Base-by-base conservation (phyloP, 2,113 vertebrate genomes). In the Plectropomus leopardus region DNA sequence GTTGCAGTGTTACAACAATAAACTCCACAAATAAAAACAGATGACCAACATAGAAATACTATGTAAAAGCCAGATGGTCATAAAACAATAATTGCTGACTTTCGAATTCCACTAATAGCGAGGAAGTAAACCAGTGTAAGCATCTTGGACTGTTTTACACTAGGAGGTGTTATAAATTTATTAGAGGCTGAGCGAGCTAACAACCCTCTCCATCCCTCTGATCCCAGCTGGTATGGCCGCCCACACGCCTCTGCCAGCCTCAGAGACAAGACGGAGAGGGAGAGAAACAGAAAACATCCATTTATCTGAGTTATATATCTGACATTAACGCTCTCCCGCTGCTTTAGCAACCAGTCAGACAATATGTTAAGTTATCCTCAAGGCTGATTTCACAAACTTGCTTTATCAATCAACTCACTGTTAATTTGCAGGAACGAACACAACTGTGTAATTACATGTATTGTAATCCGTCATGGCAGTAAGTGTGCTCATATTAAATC, bases 221-320 rank as follows among this genome's bases (percentile, higher is more conserved):
- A 92, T 92, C 94, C 92, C 94, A 94, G 93, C 92, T 94, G 92
- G 92, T 88, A 80, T 57, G 68, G 77, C 86, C 92, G 86, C 93
- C 93, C 92, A 92, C 93, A 91, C 92, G 51, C 88, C 87, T 85
- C 84, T 90, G 88, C 89, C 88, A 89, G 91, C 91, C 87, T 91
- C 86, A 81, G 80, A 93, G 92, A 92, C 88, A 90, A 90, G 86
- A 89, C 88, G 66, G 74, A 86, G 87, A 86, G 75, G 65, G 83
- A 91, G 78, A 84, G 83, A 71, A 85, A 78, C 75, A 78, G 76
- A 89, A 85, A 88, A 75, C 80, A 80, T 88, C 85, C 89, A 89
- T 91, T 86, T 89, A 86, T 88, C 85, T 53, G 76, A 85, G 47
- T 84, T 91, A 76, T 68, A 73, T 84, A 69, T 66, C 82, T 84